These are phyloP conservation scores for Drosophila diplacantha DNA, from an alignment of 2,888 invertebrate species.

Conservation along the genomic window DNA sequence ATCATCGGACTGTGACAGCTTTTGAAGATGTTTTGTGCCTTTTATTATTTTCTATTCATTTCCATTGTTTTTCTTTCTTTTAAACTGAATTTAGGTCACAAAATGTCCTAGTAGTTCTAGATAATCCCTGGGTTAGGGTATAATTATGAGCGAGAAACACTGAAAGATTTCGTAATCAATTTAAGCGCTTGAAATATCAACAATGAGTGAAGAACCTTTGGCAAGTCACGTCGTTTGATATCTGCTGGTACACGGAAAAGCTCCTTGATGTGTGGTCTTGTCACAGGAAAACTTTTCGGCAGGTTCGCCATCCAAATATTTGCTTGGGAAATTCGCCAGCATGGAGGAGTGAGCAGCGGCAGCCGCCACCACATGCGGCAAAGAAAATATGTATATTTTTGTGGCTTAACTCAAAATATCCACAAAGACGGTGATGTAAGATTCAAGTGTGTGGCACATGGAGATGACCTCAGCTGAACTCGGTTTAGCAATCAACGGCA, in stretches of 20 bases:
- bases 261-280: constrained; percentile 18
- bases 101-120: too few relatives aligned
- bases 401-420: constrained; percentile 15
- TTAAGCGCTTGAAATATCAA: constrained; percentile 35
- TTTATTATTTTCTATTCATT: too few relatives aligned
- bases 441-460: not conserved
- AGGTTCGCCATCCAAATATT: constrained; percentile 30
- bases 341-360: not conserved
- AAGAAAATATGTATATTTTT: constrained; percentile 25
- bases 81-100: not conserved
- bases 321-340: constrained; percentile 15
- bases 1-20: not conserved
- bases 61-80: not conserved
- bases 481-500: constrained; percentile 49
- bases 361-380: constrained; percentile 1
- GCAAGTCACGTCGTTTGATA: constrained; percentile 34
- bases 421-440: constrained; percentile 11
- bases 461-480: constrained; percentile 29
- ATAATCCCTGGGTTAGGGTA: not conserved
- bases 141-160: constrained; percentile 10
- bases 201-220: constrained; percentile 25
- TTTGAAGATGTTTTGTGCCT: not conserved
- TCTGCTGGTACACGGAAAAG: constrained; percentile 5
- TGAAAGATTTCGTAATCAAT: constrained; percentile 33
- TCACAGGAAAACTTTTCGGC: constrained; percentile 24